Percentiles rank a stretch among this genome's conserved stretches.
Conservation (phyloP, 2,888 invertebrate genomes). For the Cephalotes varians region DNA sequence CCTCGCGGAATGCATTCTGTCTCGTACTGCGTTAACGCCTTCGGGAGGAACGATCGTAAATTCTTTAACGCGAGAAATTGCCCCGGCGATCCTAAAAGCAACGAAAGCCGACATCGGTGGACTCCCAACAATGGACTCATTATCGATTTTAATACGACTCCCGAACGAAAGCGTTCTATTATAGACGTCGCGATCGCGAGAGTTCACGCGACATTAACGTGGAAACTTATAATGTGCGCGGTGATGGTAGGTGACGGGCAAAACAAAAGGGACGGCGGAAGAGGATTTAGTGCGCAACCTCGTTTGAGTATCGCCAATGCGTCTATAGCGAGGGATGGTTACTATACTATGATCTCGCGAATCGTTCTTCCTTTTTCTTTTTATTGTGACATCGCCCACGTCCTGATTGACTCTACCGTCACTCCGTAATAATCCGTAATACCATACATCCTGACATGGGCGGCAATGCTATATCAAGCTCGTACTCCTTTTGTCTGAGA, state of each 20-base stretch:
- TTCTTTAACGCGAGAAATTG: slow-evolving; percentile 31
- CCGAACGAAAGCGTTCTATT: slow-evolving; percentile 24
- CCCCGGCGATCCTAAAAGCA: background rate
- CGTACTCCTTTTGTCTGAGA: slow-evolving; percentile 62
- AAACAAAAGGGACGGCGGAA: slow-evolving; percentile 20
- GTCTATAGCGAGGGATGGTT: slow-evolving; percentile 50
- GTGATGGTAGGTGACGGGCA: slow-evolving; percentile 47
- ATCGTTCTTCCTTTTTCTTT: slow-evolving; percentile 11
- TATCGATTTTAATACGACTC: slow-evolving; percentile 24
- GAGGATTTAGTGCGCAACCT: slow-evolving; percentile 74
- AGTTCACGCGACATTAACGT: slow-evolving; percentile 43
- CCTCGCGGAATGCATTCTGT: background rate
- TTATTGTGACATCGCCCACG: slow-evolving; percentile 2
- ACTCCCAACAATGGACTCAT: slow-evolving; percentile 25
- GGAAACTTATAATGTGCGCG: slow-evolving; percentile 39
- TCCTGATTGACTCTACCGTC: slow-evolving; percentile 54
- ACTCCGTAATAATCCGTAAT: slow-evolving; percentile 31
- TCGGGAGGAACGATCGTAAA: background rate
- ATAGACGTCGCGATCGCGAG: slow-evolving; percentile 35
- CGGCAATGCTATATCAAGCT: slow-evolving; percentile 48
- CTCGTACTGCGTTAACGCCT: slow-evolving; percentile 6
- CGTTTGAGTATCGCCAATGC: slow-evolving; percentile 72
- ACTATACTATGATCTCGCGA: slow-evolving; percentile 14
- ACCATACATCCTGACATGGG: slow-evolving; percentile 26
- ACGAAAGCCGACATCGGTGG: background rate